These are phyloP conservation scores for Lucilia cuprina DNA, from an alignment of 1,140 invertebrate species.

Conservation along the genomic window DNA sequence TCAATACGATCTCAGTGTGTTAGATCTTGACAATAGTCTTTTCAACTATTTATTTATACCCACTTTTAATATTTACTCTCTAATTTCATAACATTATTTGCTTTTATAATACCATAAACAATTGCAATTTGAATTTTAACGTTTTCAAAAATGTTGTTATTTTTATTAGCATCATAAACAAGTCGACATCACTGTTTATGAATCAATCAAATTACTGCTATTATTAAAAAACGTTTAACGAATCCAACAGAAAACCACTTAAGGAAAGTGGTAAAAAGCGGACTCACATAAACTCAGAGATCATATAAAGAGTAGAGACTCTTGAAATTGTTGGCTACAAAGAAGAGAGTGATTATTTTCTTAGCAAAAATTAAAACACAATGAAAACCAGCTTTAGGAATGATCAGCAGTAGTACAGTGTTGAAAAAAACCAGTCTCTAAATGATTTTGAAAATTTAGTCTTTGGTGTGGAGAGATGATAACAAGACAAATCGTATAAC, in stretches of 20 bases:
- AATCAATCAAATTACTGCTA: not conserved
- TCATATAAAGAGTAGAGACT: not conserved
- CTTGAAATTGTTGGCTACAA: not conserved
- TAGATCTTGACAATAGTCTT: too few species aligned
- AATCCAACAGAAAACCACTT: not conserved
- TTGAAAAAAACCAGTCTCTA: constrained; percentile 25
- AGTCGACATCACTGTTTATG: not conserved
- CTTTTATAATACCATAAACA: too few species aligned
- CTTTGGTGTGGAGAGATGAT: constrained; percentile 3
- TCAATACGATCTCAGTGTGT: too few species aligned
- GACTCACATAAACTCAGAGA: not conserved
- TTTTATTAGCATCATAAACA: not conserved
- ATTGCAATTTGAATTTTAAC: too few species aligned
- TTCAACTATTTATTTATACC: not conserved
- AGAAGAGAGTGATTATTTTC: too few species aligned
- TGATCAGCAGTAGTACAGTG: not conserved
- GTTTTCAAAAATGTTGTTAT: too few species aligned
- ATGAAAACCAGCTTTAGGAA: not conserved
- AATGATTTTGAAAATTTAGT: not conserved
- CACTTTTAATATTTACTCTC: not conserved
- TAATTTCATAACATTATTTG: not conserved
- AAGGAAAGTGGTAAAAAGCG: not conserved
- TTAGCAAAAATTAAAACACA: too few species aligned
- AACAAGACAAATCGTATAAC: not conserved
- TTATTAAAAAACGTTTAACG: not conserved